These are phyloP conservation scores for Gordius sp. DNA, from an alignment of 2,888 invertebrate species.

Conservation along the genomic window DNA sequence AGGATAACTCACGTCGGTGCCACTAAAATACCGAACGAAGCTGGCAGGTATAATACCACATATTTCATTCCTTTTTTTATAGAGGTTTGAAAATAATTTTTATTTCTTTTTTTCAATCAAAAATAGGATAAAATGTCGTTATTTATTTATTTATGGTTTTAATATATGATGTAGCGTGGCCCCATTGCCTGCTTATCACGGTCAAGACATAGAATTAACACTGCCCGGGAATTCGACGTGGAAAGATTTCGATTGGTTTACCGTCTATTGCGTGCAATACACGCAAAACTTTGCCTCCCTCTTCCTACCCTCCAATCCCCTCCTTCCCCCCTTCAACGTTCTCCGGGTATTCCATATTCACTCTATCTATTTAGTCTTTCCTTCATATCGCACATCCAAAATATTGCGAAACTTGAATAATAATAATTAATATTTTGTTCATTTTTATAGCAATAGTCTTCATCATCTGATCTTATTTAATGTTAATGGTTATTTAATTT, in stretches of 20 bases:
- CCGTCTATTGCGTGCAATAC: slow-evolving; percentile 5
- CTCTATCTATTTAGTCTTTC: too few relatives aligned
- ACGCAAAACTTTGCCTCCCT: slow-evolving; percentile 13
- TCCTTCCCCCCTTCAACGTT: background rate
- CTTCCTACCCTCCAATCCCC: background rate
- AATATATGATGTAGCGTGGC: background rate
- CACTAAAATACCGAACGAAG: slow-evolving; percentile 2
- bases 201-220: background rate
- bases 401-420: too few relatives aligned
- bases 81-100: background rate
- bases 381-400: too few relatives aligned
- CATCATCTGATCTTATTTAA: too few relatives aligned
- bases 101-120: slow-evolving; percentile 10
- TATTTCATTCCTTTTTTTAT: background rate
- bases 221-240: background rate
- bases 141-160: background rate
- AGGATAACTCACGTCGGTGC: background rate
- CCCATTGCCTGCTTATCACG: background rate
- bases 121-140: too few relatives aligned
- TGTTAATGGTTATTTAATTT: too few relatives aligned
- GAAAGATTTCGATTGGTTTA: background rate
- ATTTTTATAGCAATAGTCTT: too few relatives aligned
- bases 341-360: too few relatives aligned
- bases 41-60: slow-evolving; percentile 4
- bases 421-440: too few relatives aligned